Evolutionary conservation across 2,888 invertebrate species (phyloP).

Genomic region (Drosophila cognata): DNA sequence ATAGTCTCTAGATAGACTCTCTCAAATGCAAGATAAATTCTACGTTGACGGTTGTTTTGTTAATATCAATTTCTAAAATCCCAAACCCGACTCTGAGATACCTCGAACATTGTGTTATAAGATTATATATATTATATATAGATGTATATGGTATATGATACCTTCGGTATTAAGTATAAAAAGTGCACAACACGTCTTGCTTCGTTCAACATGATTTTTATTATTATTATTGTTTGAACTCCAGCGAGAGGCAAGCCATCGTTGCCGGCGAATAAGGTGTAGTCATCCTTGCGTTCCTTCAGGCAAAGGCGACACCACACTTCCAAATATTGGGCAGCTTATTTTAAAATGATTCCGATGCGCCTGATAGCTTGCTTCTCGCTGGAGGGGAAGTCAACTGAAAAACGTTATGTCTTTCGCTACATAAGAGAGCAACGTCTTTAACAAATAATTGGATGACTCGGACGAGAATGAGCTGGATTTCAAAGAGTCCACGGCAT

Average conservation of each 20-base stretch:
- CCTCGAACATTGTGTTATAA: background rate
- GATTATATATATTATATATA: background rate
- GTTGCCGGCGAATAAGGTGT: constrained; percentile 76
- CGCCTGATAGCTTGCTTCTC: too few relatives aligned
- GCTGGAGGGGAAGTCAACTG: too few relatives aligned
- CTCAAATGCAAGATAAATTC: background rate
- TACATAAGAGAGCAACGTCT: too few relatives aligned
- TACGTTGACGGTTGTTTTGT: background rate
- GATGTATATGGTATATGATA: too few relatives aligned
- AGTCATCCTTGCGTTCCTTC: constrained; percentile 61
- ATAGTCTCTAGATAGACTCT: background rate
- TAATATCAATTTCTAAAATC: background rate
- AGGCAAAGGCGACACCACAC: constrained; percentile 83
- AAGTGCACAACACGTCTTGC: too few relatives aligned
- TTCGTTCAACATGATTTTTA: too few relatives aligned
- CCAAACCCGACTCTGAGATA: background rate
- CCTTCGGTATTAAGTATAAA: too few relatives aligned
- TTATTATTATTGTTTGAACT: constrained; percentile 83
- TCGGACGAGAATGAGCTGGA: too few relatives aligned
- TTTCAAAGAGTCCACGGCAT: too few relatives aligned
- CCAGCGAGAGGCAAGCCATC: constrained; percentile 91
- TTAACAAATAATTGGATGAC: too few relatives aligned
- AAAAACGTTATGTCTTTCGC: too few relatives aligned
- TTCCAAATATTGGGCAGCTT: constrained; percentile 20
- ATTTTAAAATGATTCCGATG: too few relatives aligned